phyloP scores from a whole-genome alignment of 2,888 invertebrate genomes.

The Phyto melanocephala region DNA sequence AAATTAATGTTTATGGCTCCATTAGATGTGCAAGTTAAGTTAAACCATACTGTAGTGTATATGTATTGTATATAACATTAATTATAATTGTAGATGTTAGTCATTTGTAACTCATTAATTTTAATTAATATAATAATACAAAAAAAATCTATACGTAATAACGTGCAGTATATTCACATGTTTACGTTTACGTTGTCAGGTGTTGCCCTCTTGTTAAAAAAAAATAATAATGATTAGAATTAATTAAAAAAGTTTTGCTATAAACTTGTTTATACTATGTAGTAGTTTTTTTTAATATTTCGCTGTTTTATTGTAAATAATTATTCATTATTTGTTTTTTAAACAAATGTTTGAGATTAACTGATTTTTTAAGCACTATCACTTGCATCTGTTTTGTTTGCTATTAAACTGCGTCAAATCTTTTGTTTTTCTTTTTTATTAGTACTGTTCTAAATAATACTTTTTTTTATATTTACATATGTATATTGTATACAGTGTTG shows the following conservation, averaged over 20 bases:
- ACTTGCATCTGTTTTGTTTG: constrained; percentile 8
- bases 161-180: background rate
- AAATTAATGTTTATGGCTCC: too few relatives aligned
- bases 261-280: background rate
- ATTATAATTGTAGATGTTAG: too few relatives aligned
- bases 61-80: too few relatives aligned
- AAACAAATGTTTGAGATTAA: constrained; percentile 5
- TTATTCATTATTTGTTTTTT: background rate
- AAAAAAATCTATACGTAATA: constrained; percentile 9
- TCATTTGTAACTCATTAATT: constrained; percentile 46
- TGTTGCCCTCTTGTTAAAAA: constrained; percentile 27
- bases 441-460: background rate
- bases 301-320: background rate
- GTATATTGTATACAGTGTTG: too few relatives aligned
- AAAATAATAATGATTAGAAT: background rate
- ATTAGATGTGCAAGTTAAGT: too few relatives aligned
- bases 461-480: background rate
- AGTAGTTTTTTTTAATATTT: background rate
- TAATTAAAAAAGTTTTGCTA: background rate
- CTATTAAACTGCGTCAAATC: constrained; percentile 35
- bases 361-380: constrained; percentile 8
- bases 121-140: constrained; percentile 41
- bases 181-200: background rate
- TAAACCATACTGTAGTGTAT: too few relatives aligned
- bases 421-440: constrained; percentile 37